phyloP scores from a whole-genome alignment of 1,140 invertebrate genomes.

The Luehdorfia chinensis region DNA sequence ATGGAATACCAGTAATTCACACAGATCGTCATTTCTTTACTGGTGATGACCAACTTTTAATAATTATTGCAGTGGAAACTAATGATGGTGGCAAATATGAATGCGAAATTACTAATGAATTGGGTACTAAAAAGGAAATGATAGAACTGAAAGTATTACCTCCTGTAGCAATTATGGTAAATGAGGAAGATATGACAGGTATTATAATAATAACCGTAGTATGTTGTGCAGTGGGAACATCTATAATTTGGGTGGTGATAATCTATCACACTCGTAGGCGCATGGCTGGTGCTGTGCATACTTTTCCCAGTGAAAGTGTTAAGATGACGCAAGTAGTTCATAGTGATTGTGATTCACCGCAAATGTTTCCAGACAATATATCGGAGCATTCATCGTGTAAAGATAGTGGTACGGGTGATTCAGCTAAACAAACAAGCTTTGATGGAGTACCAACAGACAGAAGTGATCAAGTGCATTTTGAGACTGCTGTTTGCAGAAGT shows the following conservation, averaged over 20 bases:
- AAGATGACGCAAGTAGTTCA: conserved; percentile 72
- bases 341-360: conserved; percentile 70
- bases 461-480: conserved; percentile 71
- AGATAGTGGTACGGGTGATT: conserved; percentile 83
- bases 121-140: conserved; percentile 81
- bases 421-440: conserved; percentile 80
- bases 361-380: conserved; percentile 71
- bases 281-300: conserved; percentile 66
- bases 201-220: conserved; percentile 94
- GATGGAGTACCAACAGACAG: conserved; percentile 66
- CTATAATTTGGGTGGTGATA: conserved; percentile 93
- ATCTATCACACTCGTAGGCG: conserved; percentile 91
- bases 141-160: conserved; percentile 77
- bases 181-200: conserved; percentile 86
- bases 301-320: conserved; percentile 64
- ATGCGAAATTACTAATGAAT: conserved; percentile 91
- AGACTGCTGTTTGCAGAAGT: conserved; percentile 57
- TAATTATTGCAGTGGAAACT: conserved; percentile 88
- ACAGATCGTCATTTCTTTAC: conserved; percentile 90
- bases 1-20: conserved; percentile 84
- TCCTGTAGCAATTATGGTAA: conserved; percentile 75
- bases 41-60: conserved; percentile 89
- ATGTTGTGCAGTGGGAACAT: conserved; percentile 92
- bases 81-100: conserved; percentile 91
- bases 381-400: conserved; percentile 80